Conservation (phyloP, 2,888 invertebrate species). For the Oscheius sp. region DNA sequence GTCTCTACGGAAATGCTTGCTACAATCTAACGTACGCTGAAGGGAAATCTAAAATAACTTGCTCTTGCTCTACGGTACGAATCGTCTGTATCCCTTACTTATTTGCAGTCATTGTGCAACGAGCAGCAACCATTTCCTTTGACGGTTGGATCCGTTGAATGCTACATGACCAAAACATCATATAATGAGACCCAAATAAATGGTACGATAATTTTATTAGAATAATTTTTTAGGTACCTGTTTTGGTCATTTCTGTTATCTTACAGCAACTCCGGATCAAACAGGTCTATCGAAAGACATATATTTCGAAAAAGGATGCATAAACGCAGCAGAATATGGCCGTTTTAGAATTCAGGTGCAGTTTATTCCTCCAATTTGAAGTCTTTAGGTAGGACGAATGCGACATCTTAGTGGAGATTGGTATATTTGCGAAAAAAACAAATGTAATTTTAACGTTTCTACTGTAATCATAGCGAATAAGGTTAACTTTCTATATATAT, state of each 20-base stretch:
- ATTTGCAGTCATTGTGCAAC: conserved; percentile 7
- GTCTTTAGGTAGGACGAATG: background rate
- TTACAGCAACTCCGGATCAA: background rate
- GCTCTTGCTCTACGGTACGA: background rate
- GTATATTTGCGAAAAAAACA: background rate
- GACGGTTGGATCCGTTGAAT: background rate
- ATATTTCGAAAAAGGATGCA: background rate
- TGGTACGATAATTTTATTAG: background rate
- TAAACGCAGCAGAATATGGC: background rate
- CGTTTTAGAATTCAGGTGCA: background rate
- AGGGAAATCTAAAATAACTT: background rate
- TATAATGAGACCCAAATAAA: too few relatives aligned
- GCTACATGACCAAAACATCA: background rate
- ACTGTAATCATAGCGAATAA: background rate
- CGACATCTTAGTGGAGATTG: background rate
- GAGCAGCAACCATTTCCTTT: background rate
- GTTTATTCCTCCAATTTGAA: background rate
- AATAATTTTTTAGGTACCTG: background rate
- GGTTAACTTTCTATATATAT: background rate
- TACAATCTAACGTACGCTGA: background rate
- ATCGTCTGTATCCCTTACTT: background rate
- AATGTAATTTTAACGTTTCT: background rate
- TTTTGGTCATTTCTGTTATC: conserved; percentile 3
- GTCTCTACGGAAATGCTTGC: background rate
- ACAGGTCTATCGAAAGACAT: background rate